A percentile compares a stretch with the other conserved stretches of the same genome.
Evolutionary conservation across 2,888 invertebrate species (phyloP).

Genomic region (Acanthacorydalis orientalis): DNA sequence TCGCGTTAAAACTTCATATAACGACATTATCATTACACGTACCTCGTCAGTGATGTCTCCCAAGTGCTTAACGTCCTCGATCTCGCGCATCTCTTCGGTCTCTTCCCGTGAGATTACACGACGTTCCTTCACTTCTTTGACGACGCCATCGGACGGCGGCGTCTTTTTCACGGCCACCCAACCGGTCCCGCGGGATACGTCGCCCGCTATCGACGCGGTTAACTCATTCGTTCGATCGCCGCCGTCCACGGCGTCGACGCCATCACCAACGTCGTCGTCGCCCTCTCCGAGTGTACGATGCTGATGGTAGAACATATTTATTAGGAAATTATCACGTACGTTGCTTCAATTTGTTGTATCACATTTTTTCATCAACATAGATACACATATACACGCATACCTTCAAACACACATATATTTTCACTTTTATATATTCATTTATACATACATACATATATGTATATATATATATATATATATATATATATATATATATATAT

Average conservation of each 20-base stretch:
- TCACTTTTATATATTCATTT: too few relatives aligned
- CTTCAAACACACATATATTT: too few relatives aligned
- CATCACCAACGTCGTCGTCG: conserved; percentile 11
- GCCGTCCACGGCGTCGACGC: conserved; percentile 7
- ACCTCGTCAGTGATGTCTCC: conserved; percentile 82
- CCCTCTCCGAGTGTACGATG: conserved; percentile 24
- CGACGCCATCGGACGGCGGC: conserved; percentile 55
- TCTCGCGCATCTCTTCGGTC: conserved; percentile 64
- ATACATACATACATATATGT: too few relatives aligned
- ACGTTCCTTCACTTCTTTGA: conserved; percentile 65
- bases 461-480: too few relatives aligned
- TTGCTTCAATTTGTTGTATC: too few relatives aligned
- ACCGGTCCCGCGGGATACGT: conserved; percentile 24
- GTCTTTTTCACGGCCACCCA: conserved; percentile 42
- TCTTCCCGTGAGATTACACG: conserved; percentile 68
- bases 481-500: too few relatives aligned
- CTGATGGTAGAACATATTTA: conserved; percentile 13
- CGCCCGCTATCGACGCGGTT: conserved; percentile 2
- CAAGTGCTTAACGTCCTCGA: conserved; percentile 66
- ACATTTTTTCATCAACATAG: neutral
- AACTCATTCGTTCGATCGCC: conserved; percentile 24
- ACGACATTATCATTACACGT: conserved; percentile 17
- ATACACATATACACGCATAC: too few relatives aligned
- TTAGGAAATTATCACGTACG: too few relatives aligned
- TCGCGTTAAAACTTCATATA: too few relatives aligned